These are phyloP conservation scores for Neotoxoptera formosana DNA, from an alignment of 1,140 invertebrate genomes.

Conservation along the genomic window DNA sequence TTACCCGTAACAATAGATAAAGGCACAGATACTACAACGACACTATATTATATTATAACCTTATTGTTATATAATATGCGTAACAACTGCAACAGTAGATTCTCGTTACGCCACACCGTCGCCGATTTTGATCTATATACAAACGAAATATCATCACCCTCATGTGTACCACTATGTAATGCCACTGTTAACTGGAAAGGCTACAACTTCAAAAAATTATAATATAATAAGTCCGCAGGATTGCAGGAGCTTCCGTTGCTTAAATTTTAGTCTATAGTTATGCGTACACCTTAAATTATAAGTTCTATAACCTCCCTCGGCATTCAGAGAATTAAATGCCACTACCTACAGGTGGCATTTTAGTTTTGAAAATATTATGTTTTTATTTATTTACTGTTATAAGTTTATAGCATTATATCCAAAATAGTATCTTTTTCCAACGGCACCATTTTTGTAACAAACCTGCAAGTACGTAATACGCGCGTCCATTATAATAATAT, in stretches of 20 bases:
- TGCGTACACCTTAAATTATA: too few species aligned
- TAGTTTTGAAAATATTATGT: not conserved
- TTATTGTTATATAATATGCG: not conserved
- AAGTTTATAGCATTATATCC: too few species aligned
- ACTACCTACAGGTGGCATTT: not conserved
- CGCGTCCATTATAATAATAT: too few species aligned
- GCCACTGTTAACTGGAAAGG: not conserved
- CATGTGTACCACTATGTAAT: not conserved
- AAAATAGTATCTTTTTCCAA: too few species aligned
- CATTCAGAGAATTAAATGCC: not conserved
- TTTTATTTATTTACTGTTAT: too few species aligned
- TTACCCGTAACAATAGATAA: constrained; percentile 1
- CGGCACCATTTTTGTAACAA: too few species aligned
- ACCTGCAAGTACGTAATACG: too few species aligned
- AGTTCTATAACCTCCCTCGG: not conserved
- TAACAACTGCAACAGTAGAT: not conserved
- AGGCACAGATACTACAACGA: not conserved
- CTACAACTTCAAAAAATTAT: not conserved
- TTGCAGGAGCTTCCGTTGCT: not conserved
- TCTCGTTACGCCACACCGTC: not conserved
- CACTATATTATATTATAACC: not conserved
- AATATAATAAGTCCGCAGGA: not conserved
- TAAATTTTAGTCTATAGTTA: not conserved
- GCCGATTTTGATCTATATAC: not conserved
- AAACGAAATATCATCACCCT: not conserved